Evolutionary conservation across 2,797 vertebrate species (phyloP).

Genomic region (Eulemur albifrons): DNA sequence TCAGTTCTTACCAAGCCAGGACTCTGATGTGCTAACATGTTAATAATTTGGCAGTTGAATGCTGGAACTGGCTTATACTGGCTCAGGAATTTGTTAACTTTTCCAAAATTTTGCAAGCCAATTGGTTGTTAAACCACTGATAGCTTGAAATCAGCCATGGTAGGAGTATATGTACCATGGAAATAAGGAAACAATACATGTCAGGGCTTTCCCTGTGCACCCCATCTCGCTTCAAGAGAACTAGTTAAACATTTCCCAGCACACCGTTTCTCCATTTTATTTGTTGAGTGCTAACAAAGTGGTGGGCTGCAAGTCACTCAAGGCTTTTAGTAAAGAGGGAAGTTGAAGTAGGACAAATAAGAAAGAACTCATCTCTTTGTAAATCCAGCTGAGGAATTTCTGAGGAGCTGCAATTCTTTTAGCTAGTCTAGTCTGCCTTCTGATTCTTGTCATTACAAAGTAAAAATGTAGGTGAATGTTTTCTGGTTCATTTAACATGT

Average conservation of each 20-base stretch:
- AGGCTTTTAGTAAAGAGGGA: neutral
- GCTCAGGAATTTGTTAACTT: neutral
- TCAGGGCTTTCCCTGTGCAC: neutral
- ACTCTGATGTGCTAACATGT: neutral
- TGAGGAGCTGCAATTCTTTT: neutral
- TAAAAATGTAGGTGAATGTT: neutral
- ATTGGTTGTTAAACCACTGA: neutral
- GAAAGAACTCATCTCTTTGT: neutral
- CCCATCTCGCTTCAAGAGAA: neutral
- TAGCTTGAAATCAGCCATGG: neutral
- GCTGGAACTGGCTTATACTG: neutral
- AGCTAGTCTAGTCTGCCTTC: neutral
- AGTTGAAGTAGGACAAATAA: neutral
- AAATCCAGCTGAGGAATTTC: neutral
- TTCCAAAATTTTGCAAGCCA: neutral
- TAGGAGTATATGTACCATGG: neutral
- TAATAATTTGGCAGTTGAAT: neutral
- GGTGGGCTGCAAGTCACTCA: neutral
- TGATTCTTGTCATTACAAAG: neutral
- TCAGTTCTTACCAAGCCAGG: neutral
- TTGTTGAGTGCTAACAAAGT: neutral
- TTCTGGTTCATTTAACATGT: neutral
- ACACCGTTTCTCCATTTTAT: neutral
- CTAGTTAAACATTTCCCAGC: neutral
- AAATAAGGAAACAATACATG: neutral